phyloP scores from a whole-genome alignment of 2,888 invertebrate species.

The Cyclophora albipunctata region DNA sequence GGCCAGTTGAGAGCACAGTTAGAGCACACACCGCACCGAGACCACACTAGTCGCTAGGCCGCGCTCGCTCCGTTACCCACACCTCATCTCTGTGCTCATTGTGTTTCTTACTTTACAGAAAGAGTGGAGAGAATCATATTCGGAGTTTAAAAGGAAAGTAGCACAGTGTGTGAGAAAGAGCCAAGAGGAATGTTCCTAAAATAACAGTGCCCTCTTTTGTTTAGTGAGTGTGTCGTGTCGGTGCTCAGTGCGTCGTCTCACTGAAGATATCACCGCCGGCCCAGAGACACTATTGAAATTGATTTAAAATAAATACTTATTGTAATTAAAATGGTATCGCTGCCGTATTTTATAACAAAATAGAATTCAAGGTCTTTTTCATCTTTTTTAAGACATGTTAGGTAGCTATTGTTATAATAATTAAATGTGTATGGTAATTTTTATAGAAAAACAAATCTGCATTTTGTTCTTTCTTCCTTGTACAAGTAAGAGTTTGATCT shows the following conservation, averaged over 20 bases:
- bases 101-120: slow-evolving; percentile 83
- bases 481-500: slow-evolving; percentile 56
- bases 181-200: slow-evolving; percentile 97
- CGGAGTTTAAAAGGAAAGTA: slow-evolving; percentile 98
- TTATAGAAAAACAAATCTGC: slow-evolving; percentile 69
- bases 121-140: slow-evolving; percentile 98
- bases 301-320: slow-evolving; percentile 71
- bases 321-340: slow-evolving; percentile 70
- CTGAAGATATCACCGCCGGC: slow-evolving; percentile 26
- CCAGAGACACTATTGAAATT: slow-evolving; percentile 74
- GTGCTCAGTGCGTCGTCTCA: slow-evolving; percentile 32
- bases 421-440: slow-evolving; percentile 70
- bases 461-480: slow-evolving; percentile 51
- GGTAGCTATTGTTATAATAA: slow-evolving; percentile 70
- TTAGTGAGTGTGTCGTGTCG: slow-evolving; percentile 67
- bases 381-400: slow-evolving; percentile 73
- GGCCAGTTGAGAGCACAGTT: slow-evolving; percentile 49
- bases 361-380: slow-evolving; percentile 70
- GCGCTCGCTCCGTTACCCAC: slow-evolving; percentile 34
- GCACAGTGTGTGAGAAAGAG: slow-evolving; percentile 98
- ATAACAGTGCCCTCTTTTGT: slow-evolving; percentile 74
- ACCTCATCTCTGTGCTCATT: slow-evolving; percentile 61
- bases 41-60: slow-evolving; percentile 31
- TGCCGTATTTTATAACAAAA: slow-evolving; percentile 73
- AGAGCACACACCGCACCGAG: slow-evolving; percentile 35